Evolutionary conservation across 2,797 vertebrate species (phyloP).

Genomic region (Scolopax rusticola): DNA sequence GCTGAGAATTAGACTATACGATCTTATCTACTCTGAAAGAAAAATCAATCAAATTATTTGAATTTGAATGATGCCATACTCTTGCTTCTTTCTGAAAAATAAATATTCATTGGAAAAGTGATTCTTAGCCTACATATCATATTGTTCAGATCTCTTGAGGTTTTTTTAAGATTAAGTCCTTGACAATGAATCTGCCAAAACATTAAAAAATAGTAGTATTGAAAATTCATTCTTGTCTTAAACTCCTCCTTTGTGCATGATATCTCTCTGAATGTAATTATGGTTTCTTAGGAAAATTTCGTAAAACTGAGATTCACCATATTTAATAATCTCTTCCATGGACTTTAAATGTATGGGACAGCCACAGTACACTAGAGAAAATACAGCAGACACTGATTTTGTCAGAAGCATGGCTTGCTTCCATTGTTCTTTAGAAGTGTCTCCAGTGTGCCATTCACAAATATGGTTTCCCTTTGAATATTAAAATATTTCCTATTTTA

Average conservation of each 20-base stretch:
- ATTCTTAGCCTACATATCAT: not conserved
- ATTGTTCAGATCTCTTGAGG: not conserved
- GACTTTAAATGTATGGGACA: conserved; percentile 6
- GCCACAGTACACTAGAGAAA: not conserved
- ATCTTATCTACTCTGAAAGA: not conserved
- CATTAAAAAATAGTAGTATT: not conserved
- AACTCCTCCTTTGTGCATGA: not conserved
- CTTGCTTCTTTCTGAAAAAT: not conserved
- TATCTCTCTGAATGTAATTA: not conserved
- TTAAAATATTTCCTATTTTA: not conserved
- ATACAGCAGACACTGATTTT: not conserved
- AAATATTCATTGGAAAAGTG: not conserved
- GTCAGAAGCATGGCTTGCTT: not conserved
- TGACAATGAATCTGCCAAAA: not conserved
- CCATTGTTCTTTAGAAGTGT: not conserved
- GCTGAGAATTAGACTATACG: not conserved
- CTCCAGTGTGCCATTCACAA: not conserved
- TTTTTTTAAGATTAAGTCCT: not conserved
- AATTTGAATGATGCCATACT: not conserved
- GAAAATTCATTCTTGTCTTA: not conserved
- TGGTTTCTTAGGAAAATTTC: conserved; percentile 24
- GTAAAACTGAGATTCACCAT: not conserved
- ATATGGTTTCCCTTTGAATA: not conserved
- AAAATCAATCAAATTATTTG: not conserved
- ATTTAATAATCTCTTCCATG: not conserved